A percentile compares a stretch with the other conserved stretches of the same genome.
Evolutionary conservation across 2,797 vertebrate species (phyloP).

Genomic region (Thalassophryne amazonica): DNA sequence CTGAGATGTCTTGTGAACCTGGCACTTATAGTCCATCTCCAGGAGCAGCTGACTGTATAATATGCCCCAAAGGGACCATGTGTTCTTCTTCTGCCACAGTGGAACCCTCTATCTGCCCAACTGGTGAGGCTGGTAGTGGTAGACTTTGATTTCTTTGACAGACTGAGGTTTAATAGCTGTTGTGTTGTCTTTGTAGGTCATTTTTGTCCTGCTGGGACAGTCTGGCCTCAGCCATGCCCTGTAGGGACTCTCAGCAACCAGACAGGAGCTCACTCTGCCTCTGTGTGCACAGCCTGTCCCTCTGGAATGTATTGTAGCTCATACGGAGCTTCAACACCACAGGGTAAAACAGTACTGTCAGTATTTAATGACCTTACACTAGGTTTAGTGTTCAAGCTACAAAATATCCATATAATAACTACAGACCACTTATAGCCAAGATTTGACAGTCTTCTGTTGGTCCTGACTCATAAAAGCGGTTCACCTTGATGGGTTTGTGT

Average conservation of each 20-base stretch:
- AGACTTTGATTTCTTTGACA: background rate
- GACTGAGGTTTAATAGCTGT: background rate
- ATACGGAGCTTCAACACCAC: constrained; percentile 80
- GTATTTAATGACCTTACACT: background rate
- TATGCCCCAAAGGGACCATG: constrained; percentile 81
- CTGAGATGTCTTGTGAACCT: constrained; percentile 84
- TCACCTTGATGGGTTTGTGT: background rate
- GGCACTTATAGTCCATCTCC: constrained; percentile 83
- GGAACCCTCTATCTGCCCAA: constrained; percentile 79
- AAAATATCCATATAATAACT: background rate
- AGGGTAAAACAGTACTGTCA: constrained; percentile 72
- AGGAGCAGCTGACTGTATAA: constrained; percentile 78
- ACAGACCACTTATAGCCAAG: no score
- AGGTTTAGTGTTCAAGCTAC: background rate
- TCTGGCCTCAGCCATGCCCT: constrained; percentile 80
- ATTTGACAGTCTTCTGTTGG: no score
- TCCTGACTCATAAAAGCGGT: no score
- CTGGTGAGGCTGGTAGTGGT: constrained; percentile 69
- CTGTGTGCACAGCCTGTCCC: constrained; percentile 83
- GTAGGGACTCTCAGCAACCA: constrained; percentile 79
- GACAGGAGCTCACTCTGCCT: constrained; percentile 70
- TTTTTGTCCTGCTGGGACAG: constrained; percentile 80
- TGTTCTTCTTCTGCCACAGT: constrained; percentile 76
- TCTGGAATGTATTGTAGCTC: constrained; percentile 82
- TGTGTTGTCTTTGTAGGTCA: constrained; percentile 70